A percentile compares a stretch with the other conserved stretches of the same genome.
phyloP scores from a whole-genome alignment of 2,113 vertebrate genomes.

The Merops nubicus region DNA sequence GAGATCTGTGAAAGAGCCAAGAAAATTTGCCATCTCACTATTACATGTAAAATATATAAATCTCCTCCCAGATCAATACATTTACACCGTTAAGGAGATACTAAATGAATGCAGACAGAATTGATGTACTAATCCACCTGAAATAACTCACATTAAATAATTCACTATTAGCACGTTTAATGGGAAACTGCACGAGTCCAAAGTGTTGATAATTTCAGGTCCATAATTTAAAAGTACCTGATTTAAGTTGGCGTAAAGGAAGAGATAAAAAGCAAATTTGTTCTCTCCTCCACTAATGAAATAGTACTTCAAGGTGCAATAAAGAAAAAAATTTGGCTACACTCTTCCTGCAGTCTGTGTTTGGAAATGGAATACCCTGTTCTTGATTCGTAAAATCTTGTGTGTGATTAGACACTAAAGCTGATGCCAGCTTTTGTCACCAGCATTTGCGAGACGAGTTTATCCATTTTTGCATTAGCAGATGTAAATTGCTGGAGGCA shows the following conservation, averaged over 20 bases:
- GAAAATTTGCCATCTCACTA: conserved; percentile 45
- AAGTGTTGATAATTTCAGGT: conserved; percentile 66
- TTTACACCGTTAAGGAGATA: conserved; percentile 42
- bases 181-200: conserved; percentile 51
- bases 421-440: neutral
- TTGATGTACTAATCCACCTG: conserved; percentile 70
- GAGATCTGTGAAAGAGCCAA: conserved; percentile 24
- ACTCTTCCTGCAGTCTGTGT: neutral
- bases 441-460: neutral
- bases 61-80: conserved; percentile 49
- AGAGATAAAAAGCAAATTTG: conserved; percentile 71
- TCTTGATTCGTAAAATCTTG: conserved; percentile 2
- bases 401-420: conserved; percentile 9
- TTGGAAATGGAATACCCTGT: conserved; percentile 22
- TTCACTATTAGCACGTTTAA: conserved; percentile 71
- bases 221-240: conserved; percentile 65
- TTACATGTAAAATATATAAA: conserved; percentile 20
- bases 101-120: conserved; percentile 41
- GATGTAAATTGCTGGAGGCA: conserved; percentile 35
- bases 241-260: conserved; percentile 66
- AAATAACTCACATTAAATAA: conserved; percentile 49
- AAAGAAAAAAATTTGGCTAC: conserved; percentile 37
- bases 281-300: conserved; percentile 48
- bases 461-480: neutral
- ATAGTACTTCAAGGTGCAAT: conserved; percentile 27